Conservation (phyloP, 1,140 invertebrate species). For the Solenopsis invicta region DNA sequence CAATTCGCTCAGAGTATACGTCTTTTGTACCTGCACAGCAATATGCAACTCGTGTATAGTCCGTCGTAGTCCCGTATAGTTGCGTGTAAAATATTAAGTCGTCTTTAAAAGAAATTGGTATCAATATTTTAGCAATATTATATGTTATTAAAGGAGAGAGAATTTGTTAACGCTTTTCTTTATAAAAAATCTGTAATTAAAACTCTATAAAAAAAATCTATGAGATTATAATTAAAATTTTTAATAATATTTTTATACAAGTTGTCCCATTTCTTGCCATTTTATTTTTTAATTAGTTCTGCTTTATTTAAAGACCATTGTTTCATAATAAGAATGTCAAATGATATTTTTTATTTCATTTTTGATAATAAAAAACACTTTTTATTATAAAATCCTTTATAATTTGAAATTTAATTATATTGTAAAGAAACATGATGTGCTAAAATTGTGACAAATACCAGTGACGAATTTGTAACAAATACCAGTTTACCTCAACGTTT, state of each 20-base stretch:
- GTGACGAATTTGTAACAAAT: not conserved
- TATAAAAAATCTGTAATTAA: not conserved
- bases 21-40: slow-evolving; percentile 87
- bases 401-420: not conserved
- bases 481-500: not conserved
- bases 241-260: not conserved
- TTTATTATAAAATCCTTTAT: not conserved
- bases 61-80: not conserved
- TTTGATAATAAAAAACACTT: too few species aligned
- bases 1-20: slow-evolving; percentile 93
- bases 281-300: not conserved
- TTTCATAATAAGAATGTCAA: not conserved
- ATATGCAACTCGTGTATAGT: not conserved
- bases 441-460: not conserved
- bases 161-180: not conserved
- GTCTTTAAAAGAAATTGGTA: not conserved
- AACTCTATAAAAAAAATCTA: too few species aligned
- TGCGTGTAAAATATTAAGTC: not conserved
- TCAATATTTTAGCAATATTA: not conserved
- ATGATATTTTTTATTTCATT: not conserved
- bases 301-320: not conserved
- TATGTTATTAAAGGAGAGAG: not conserved
- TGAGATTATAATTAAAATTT: too few species aligned
- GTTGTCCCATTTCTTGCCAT: not conserved
- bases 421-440: not conserved